Percentiles rank a stretch among this genome's conserved stretches.
These are phyloP conservation scores for Sesia apiformis DNA, from an alignment of 2,888 invertebrate species.

Conservation along the genomic window DNA sequence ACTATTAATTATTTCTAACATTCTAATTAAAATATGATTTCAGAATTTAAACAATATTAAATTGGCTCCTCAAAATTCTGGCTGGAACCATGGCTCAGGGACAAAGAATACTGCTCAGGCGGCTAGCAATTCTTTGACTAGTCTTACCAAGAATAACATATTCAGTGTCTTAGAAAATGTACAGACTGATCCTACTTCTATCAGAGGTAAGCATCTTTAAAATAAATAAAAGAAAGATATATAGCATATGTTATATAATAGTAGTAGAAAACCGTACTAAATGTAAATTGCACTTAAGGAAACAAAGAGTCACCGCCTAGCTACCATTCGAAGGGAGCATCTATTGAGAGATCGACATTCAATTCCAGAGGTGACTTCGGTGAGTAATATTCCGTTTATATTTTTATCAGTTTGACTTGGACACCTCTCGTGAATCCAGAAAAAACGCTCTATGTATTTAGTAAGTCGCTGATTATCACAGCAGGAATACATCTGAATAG, in stretches of 20 bases:
- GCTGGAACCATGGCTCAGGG: constrained; percentile 60
- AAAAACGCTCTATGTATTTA: no score
- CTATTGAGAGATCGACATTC: constrained; percentile 66
- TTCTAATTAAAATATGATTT: constrained; percentile 9
- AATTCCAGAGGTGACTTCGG: constrained; percentile 55
- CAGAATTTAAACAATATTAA: constrained; percentile 54
- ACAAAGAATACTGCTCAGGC: constrained; percentile 46
- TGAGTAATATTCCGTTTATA: constrained; percentile 25
- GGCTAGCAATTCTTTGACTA: constrained; percentile 43
- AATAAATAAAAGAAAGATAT: background rate
- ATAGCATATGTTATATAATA: background rate
- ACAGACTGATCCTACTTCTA: constrained; percentile 43
- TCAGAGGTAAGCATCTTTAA: constrained; percentile 33
- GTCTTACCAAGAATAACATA: constrained; percentile 42
- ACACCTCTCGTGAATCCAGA: no score
- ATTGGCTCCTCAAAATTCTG: constrained; percentile 48
- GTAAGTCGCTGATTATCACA: no score
- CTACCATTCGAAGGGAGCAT: constrained; percentile 62
- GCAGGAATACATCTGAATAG: no score
- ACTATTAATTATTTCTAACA: background rate
- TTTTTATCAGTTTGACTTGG: no score
- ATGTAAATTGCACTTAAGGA: constrained; percentile 24
- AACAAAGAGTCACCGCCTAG: constrained; percentile 46
- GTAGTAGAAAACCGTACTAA: background rate
- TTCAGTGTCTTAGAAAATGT: constrained; percentile 52